phyloP scores from a whole-genome alignment of 1,140 invertebrate genomes.

The Drosophila subpulchrella region DNA sequence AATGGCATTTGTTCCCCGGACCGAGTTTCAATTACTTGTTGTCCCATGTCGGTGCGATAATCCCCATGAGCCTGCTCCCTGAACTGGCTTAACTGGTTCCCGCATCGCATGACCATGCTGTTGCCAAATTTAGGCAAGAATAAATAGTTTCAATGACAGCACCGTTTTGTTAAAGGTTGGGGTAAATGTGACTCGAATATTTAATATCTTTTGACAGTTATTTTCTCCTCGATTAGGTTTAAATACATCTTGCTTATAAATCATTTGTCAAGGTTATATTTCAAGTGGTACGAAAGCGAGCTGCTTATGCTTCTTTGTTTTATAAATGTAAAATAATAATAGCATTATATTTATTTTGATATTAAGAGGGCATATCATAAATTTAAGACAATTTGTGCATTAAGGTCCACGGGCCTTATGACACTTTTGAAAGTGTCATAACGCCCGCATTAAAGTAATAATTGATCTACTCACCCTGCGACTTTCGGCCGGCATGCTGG shows the following conservation, averaged over 20 bases:
- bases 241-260: not conserved
- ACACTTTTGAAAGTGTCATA: no score
- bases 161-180: not conserved
- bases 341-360: no score
- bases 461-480: constrained; percentile 66
- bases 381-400: no score
- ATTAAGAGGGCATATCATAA: no score
- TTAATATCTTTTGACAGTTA: not conserved
- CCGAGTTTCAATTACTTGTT: constrained; percentile 46
- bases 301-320: not conserved
- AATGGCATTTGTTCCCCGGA: constrained; percentile 28
- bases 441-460: no score
- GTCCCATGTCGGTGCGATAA: constrained; percentile 23
- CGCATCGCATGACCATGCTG: not conserved
- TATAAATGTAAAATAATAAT: no score
- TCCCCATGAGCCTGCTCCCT: constrained; percentile 18
- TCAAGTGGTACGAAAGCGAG: not conserved
- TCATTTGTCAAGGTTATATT: not conserved
- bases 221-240: not conserved
- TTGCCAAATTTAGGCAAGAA: constrained; percentile 9
- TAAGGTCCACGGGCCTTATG: no score
- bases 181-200: not conserved
- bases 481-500: constrained; percentile 83
- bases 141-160: constrained; percentile 33
- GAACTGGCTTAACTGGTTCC: constrained; percentile 11